Evolutionary conservation across 2,888 invertebrate species (phyloP), one percentile per base, ranked within the genome.

Genomic region (Antheraea yamamai): DNA sequence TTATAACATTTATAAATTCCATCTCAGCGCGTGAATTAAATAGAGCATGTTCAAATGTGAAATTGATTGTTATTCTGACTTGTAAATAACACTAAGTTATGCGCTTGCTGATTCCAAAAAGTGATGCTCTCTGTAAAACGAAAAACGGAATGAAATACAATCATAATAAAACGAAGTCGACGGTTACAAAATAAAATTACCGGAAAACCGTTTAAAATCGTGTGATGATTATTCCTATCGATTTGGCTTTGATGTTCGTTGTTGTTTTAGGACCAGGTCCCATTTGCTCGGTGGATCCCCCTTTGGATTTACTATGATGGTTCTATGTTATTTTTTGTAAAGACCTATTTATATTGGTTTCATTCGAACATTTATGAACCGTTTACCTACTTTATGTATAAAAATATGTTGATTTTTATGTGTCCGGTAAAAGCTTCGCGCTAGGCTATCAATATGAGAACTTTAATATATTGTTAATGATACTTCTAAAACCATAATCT

Each of bases 241-340:
- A 26, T 73, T 73, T 73, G 55, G 55, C 30, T 73, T 73, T 73
- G 18, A 55, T 35, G 58, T 75, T 73, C 7, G 20, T 8, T 75
- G 73, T 75, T 75, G 55, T 75, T 75, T 75, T 75, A 75, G 75
- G 75, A 64, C n/a, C 35, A 39, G 23, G 47, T 52, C 51, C 70
- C 35, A 47, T 75, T 71, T 58, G 70, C 52, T 30, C n/a, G 39
- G 39, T 39, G 70, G 39, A 20, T 70, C n/a, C n/a, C 39, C 39
- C 39, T 47, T 70, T 39, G 39, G 35, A 70, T 70, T 39, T 70
- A n/a, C 39, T 70, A 39, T 66, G 64, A 70, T 70, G 39, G 70
- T 35, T 39, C 39, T 30, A 70, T 66, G 26, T 70, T 70, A 70
- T 70, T 39, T 39, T 70, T 70, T 70, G 14, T 70, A 70, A 39